These are phyloP conservation scores for Pempheris klunzingeri DNA, from an alignment of 2,797 vertebrate species.

Conservation along the genomic window DNA sequence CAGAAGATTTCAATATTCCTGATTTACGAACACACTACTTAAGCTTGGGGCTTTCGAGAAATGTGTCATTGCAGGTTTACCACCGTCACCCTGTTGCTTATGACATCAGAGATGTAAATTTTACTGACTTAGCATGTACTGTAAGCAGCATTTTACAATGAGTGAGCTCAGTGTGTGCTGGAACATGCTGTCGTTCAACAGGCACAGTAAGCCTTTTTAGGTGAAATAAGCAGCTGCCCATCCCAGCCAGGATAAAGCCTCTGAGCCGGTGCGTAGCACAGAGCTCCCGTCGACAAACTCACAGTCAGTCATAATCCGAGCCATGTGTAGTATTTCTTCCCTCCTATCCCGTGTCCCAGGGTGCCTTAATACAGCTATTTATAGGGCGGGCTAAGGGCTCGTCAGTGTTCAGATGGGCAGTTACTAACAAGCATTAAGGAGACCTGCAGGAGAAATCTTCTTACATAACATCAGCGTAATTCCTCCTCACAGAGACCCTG, in stretches of 20 bases:
- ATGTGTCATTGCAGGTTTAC: background rate
- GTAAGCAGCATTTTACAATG: too few relatives aligned
- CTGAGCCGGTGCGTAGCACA: conserved; percentile 47
- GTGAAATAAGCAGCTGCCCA: conserved; percentile 61
- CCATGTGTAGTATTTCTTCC: conserved; percentile 62
- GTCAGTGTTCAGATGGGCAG: conserved; percentile 36
- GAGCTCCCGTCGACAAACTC: conserved; percentile 48
- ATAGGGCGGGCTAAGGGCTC: conserved; percentile 63
- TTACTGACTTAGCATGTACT: too few relatives aligned
- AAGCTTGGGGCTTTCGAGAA: background rate
- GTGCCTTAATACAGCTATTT: conserved; percentile 77
- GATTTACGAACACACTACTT: background rate
- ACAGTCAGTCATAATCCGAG: conserved; percentile 75
- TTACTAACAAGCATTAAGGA: conserved; percentile 53
- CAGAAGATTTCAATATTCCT: background rate
- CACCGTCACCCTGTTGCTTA: background rate
- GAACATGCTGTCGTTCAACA: conserved; percentile 39
- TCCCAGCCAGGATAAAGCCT: conserved; percentile 44
- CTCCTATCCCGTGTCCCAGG: conserved; percentile 43
- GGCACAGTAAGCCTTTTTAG: conserved; percentile 51
- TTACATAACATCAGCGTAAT: conserved; percentile 62
- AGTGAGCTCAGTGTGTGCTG: conserved; percentile 20
- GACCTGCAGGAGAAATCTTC: conserved; percentile 52
- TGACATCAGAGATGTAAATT: conserved; percentile 22
- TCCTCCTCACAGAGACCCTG: conserved; percentile 18